phyloP scores from a whole-genome alignment of 2,797 vertebrate genomes.

The Eremophila alpestris region DNA sequence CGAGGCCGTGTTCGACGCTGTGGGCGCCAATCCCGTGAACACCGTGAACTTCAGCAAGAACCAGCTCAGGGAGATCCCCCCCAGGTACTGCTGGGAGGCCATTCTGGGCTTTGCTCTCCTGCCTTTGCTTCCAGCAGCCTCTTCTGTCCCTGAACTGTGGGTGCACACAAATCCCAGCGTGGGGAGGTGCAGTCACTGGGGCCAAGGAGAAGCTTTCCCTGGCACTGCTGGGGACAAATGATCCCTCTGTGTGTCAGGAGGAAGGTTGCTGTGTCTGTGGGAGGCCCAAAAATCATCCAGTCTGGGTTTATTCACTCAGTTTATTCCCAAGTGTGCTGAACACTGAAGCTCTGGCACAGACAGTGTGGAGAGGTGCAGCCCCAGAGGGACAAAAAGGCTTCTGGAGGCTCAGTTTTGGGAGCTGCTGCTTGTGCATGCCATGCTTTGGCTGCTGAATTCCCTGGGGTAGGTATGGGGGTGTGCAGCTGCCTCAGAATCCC shows the following conservation, averaged over 20 bases:
- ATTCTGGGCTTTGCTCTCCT: background rate
- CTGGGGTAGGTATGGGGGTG: background rate
- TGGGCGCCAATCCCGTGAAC: constrained; percentile 70
- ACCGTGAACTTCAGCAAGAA: constrained; percentile 93
- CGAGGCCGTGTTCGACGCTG: constrained; percentile 84
- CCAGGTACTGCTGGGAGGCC: constrained; percentile 76
- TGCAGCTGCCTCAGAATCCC: background rate
- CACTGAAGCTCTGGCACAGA: background rate
- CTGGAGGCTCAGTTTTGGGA: background rate
- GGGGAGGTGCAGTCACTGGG: background rate
- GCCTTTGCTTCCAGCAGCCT: background rate
- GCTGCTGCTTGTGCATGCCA: background rate
- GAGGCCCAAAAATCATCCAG: background rate
- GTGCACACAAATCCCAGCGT: fast-evolving
- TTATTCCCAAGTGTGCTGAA: background rate
- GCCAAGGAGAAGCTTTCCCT: background rate
- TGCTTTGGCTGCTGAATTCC: background rate
- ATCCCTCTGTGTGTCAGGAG: background rate
- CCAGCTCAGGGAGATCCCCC: constrained; percentile 83
- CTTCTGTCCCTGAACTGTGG: background rate
- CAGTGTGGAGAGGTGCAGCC: background rate
- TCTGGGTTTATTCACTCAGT: background rate
- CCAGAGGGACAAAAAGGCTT: background rate
- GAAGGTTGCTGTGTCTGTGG: background rate
- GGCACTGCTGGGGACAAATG: background rate